phyloP scores from a whole-genome alignment of 1,140 invertebrate species.

The Aphis gossypii region DNA sequence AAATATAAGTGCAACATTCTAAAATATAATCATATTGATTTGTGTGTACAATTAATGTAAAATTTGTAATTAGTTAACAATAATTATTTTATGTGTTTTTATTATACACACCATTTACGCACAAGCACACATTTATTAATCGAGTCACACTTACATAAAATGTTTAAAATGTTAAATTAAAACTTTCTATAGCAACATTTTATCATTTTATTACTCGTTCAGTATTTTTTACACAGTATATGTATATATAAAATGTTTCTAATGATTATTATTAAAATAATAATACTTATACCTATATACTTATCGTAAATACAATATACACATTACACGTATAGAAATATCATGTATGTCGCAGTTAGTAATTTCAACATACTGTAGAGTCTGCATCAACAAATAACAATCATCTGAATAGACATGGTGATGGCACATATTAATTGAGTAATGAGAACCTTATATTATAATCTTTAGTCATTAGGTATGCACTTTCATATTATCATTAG shows the following conservation, averaged over 20 bases:
- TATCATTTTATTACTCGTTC: conserved; percentile 7
- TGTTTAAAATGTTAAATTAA: conserved; percentile 42
- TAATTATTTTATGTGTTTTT: background rate
- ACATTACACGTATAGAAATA: background rate
- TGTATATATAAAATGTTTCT: background rate
- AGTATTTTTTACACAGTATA: background rate
- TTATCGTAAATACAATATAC: background rate
- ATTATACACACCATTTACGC: background rate
- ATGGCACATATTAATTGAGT: background rate
- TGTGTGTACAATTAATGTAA: background rate
- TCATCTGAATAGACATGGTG: background rate
- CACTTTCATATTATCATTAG: too few species aligned
- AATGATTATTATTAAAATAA: background rate
- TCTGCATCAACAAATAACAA: background rate
- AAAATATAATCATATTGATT: background rate
- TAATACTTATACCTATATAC: background rate
- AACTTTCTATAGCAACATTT: conserved; percentile 31
- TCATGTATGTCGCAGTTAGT: background rate
- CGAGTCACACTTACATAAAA: background rate
- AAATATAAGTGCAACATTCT: background rate
- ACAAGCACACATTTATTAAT: background rate
- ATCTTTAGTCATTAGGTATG: background rate
- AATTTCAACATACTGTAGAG: background rate
- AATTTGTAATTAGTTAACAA: background rate
- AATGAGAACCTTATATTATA: background rate